A percentile compares a stretch with the other conserved stretches of the same genome.
Evolutionary conservation across 2,113 vertebrate species (phyloP).

Genomic region (Pseudorectes ferrugineus): DNA sequence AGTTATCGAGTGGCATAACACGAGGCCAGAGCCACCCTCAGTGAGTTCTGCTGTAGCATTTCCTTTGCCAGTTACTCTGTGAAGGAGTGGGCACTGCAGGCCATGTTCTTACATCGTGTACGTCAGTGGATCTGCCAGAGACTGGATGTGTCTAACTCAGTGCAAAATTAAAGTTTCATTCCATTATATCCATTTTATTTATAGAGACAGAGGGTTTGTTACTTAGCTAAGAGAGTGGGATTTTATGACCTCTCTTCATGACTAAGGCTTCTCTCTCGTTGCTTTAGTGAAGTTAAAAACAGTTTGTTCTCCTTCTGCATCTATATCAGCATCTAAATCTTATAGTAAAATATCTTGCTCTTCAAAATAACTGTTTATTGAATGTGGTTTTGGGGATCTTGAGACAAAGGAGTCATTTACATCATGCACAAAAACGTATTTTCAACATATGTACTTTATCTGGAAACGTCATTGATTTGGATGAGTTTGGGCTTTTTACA

Average conservation of each 20-base stretch:
- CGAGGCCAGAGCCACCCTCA: not conserved
- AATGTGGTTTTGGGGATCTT: not conserved
- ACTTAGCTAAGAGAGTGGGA: not conserved
- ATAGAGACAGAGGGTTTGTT: not conserved
- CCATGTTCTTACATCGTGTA: not conserved
- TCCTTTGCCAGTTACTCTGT: not conserved
- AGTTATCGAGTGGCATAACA: not conserved
- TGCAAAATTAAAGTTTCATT: not conserved
- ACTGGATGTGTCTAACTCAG: not conserved
- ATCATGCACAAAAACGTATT: not conserved
- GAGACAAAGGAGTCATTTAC: not conserved
- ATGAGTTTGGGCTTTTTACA: not conserved
- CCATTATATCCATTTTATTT: not conserved
- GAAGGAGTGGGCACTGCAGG: not conserved
- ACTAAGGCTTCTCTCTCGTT: not conserved
- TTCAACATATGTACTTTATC: not conserved
- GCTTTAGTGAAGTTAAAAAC: not conserved
- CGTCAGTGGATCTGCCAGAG: not conserved
- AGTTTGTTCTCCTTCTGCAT: not conserved
- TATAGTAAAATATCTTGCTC: not conserved
- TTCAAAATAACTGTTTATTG: not conserved
- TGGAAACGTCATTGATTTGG: not conserved
- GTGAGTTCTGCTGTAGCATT: not conserved
- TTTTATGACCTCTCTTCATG: not conserved
- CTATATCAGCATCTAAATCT: not conserved